Evolutionary conservation across 2,888 invertebrate species (phyloP), one percentile per base, ranked within the genome.

Genomic region (Drosophila imparisetae): DNA sequence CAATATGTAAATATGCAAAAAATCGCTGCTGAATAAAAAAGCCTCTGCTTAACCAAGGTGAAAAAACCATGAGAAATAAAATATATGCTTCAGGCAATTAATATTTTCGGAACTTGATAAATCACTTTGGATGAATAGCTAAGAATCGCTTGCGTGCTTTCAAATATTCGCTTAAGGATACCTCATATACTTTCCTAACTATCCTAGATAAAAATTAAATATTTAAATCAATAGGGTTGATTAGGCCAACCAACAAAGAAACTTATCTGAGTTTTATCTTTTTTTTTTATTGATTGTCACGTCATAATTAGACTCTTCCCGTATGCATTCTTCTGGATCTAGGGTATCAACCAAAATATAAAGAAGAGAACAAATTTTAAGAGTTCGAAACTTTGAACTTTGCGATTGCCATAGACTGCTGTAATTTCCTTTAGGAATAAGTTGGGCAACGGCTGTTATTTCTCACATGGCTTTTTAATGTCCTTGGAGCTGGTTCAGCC

Each of bases 381-480:
- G 63, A 57, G 63, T 53, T 48, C 27, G 27, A 73, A 81, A 77
- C 59, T 80, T 83, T 59, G 74, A 68, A 66, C 64, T 83, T 80
- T 75, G 62, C 45, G 55, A 66, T 63, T 63, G 55, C 52, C 53
- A 53, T 53, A 52, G 61, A 54, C 78, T 69, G 55, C 60, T 72
- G 80, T 86, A 81, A 87, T 89, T 86, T 87, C 89, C 86, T 83
- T 78, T 63, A 78, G 83, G 89, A 86, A 86, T 80, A 67, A 72
- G 72, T 63, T 59, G 49, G 60, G 30, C 49, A 62, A 40, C 65
- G 58, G 70, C 87, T 84, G 87, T 54, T 66, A 59, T 63, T 85
- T 89, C 88, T 78, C 90, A 83, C 90, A 86, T 85, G 83, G 86
- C 78, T 87, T 80, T 85, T 74, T 66, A 77, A 80, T 86, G 73